These are phyloP conservation scores for Chlorodrepanis virens DNA, from an alignment of 2,113 vertebrate species.

Conservation along the genomic window DNA sequence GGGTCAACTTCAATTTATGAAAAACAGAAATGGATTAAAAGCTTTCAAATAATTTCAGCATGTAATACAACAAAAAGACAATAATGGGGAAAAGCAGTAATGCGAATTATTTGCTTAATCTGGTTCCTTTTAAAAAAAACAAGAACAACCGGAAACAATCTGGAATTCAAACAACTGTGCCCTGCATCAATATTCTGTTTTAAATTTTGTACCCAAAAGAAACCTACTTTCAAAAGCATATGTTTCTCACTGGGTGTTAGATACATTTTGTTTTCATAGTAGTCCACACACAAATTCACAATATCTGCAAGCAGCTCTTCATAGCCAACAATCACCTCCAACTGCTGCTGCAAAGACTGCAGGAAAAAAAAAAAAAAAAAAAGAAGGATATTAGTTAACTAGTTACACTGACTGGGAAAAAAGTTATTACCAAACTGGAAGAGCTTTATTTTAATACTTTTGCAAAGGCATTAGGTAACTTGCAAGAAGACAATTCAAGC, in stretches of 20 bases:
- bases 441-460: background rate
- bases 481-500: background rate
- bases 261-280: constrained; percentile 98
- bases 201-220: background rate
- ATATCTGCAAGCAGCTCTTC: constrained; percentile 97
- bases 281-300: constrained; percentile 94
- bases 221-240: constrained; percentile 92
- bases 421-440: background rate
- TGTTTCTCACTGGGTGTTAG: constrained; percentile 95
- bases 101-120: background rate
- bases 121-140: background rate
- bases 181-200: background rate
- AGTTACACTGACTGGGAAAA: background rate
- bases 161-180: background rate
- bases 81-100: background rate
- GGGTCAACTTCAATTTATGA: background rate
- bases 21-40: background rate
- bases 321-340: constrained; percentile 94
- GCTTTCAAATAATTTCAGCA: background rate
- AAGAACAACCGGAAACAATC: background rate
- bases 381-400: background rate
- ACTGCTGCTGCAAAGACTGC: constrained; percentile 95
- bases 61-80: background rate
- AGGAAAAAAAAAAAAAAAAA: background rate
- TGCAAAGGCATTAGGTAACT: background rate